phyloP scores from a whole-genome alignment of 1,140 invertebrate genomes.

The Lordiphosa clarofinis region DNA sequence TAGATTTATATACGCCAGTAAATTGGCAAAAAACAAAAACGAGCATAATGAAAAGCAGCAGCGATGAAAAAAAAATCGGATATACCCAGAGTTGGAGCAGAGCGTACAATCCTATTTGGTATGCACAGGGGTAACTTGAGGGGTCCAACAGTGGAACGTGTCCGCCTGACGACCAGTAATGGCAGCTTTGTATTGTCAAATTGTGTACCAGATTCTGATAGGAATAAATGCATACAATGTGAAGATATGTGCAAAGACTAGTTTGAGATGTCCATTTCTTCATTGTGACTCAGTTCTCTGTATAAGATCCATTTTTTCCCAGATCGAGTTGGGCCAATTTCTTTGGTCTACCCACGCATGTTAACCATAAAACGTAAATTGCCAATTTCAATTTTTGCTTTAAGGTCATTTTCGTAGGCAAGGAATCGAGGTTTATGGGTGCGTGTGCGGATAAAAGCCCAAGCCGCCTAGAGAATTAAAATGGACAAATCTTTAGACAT shows the following conservation, averaged over 20 bases:
- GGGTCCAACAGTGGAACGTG: constrained; percentile 51
- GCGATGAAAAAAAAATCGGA: constrained; percentile 35
- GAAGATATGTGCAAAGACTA: background rate
- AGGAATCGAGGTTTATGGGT: constrained; percentile 64
- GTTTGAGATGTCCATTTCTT: background rate
- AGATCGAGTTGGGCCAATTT: constrained; percentile 8
- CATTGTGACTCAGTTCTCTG: constrained; percentile 1
- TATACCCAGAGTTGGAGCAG: constrained; percentile 59
- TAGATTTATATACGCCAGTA: constrained; percentile 78
- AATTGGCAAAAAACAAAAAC: constrained; percentile 52
- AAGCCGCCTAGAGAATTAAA: constrained; percentile 54
- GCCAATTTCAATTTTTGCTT: constrained; percentile 52
- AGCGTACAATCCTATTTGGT: constrained; percentile 46
- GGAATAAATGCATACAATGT: constrained; percentile 8
- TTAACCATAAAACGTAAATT: constrained; percentile 61
- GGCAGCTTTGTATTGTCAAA: constrained; percentile 36
- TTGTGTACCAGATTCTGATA: constrained; percentile 11
- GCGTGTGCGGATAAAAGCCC: constrained; percentile 64
- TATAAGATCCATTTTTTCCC: background rate
- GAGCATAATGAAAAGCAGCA: constrained; percentile 65
- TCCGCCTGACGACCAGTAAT: constrained; percentile 33
- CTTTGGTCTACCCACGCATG: constrained; percentile 33
- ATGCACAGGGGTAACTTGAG: constrained; percentile 35
- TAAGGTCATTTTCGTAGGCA: constrained; percentile 54
- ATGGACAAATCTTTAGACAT: constrained; percentile 34